Conservation (phyloP, 2,797 vertebrate genomes). For the Calcarius lapponicus region DNA sequence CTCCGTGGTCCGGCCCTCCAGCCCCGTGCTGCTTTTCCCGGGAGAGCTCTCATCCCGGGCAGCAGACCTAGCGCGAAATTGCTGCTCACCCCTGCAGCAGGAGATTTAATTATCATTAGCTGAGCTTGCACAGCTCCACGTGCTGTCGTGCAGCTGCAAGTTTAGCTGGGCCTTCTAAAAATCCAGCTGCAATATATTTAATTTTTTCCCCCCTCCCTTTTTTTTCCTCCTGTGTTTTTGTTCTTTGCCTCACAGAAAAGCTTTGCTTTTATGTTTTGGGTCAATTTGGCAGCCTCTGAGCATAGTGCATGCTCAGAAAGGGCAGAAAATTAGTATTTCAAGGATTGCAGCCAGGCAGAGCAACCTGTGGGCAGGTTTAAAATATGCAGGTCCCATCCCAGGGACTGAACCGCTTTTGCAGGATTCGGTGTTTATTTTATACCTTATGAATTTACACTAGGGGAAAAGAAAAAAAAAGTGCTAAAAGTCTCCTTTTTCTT, state of each 20-base stretch:
- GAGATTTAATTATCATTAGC: slow-evolving; percentile 56
- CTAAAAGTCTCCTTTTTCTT: background rate
- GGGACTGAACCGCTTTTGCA: background rate
- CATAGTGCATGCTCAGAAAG: accelerated
- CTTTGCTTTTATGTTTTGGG: background rate
- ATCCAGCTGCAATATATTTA: background rate
- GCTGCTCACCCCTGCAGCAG: slow-evolving; percentile 39
- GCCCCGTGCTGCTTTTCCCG: background rate
- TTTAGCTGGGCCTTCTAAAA: slow-evolving; percentile 1
- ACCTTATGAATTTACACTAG: background rate
- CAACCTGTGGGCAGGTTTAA: background rate
- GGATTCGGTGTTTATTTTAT: background rate
- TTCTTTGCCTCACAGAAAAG: background rate
- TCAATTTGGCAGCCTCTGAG: background rate
- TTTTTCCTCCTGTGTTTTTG: background rate
- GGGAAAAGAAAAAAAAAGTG: background rate
- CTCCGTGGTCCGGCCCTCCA: accelerated
- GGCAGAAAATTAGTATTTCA: background rate
- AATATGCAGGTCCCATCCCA: background rate
- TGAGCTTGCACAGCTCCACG: slow-evolving; percentile 33
- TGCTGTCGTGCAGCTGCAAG: slow-evolving; percentile 38
- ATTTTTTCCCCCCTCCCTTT: accelerated
- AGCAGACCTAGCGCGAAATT: background rate
- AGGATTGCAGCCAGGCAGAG: background rate
- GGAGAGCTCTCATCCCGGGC: background rate